Base-by-base conservation (phyloP, 2,888 invertebrate genomes). In the Hypsopygia costalis region DNA sequence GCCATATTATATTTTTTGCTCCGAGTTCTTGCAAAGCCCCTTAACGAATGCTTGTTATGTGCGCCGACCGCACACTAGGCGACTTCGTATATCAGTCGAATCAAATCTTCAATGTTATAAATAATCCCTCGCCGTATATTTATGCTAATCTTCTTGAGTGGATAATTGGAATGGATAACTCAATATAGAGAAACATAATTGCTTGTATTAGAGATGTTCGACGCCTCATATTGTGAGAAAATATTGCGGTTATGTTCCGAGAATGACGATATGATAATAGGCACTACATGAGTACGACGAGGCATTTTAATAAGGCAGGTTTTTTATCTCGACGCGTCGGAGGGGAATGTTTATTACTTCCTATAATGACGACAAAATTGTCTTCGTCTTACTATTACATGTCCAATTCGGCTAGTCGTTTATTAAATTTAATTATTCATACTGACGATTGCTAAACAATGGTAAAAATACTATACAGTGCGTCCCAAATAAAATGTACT, bases 1-100 rank as follows among this genome's bases (percentile, higher is more conserved):
- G 75, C 79, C 73, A 77, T 64, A 71, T 69, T 64, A 68, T 66
- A 62, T 77, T 85, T 85, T 82, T 82, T 83, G 78, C 76, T 77
- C 58, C 58, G 61, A 55, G 59, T 46, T 41, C 43, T 44, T 46
- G 46, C 43, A 36, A 53, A 49, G 54, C 54, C 51, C 55, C 55
- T 57, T 62, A 58, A 62, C 52, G 59, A 57, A 62, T 62, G 55
- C 61, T 66, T 55, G 55, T 65, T 65, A 58, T 44, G 42, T 43
- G 11, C 11, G 30, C 10, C 36, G 28, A 16, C 11, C 6, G 16
- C 16, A 16, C 11, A 11, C 31, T 44, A 42, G 44, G 42, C 11
- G 35, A 36, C 38, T 32, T n/a, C 21, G 43, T 40, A 36, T 43
- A 44, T 47, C 48, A 40, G 35, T 36, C 27, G 38, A 34, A 46